These are phyloP conservation scores for Formica selysi DNA, from an alignment of 1,140 invertebrate genomes.

Conservation along the genomic window DNA sequence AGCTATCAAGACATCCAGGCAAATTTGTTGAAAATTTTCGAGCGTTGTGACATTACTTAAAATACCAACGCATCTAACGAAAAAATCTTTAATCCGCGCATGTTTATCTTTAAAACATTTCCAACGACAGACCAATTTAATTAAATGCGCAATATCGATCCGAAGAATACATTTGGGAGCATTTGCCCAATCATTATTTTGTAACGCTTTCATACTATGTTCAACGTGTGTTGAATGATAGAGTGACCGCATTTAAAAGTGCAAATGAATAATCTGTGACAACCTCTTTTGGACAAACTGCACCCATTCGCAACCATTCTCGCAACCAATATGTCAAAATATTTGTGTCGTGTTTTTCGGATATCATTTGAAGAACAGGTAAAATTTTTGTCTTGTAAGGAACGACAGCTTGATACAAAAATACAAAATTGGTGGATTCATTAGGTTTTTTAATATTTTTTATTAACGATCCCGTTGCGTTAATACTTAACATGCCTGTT, in stretches of 20 bases:
- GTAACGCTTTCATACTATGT: background rate
- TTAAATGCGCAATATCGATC: constrained; percentile 69
- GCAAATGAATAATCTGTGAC: background rate
- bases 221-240: background rate
- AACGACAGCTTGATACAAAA: constrained; percentile 16
- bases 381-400: constrained; percentile 14
- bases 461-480: constrained; percentile 21
- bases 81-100: constrained; percentile 65
- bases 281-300: background rate
- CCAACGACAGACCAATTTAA: constrained; percentile 59
- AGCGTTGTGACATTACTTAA: constrained; percentile 42
- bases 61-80: constrained; percentile 53
- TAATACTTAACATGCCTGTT: constrained; percentile 16
- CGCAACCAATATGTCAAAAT: constrained; percentile 4
- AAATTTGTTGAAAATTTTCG: constrained; percentile 52
- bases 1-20: constrained; percentile 32
- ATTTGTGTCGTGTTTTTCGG: background rate
- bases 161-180: constrained; percentile 1
- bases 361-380: constrained; percentile 21
- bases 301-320: constrained; percentile 3
- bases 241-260: constrained; percentile 7
- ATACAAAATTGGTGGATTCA: background rate
- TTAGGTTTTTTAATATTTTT: constrained; percentile 8
- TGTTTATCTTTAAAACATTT: constrained; percentile 51
- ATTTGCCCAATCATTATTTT: background rate